Evolutionary conservation across 2,113 vertebrate genomes (phyloP).

Genomic region (Epinephelus lanceolatus): DNA sequence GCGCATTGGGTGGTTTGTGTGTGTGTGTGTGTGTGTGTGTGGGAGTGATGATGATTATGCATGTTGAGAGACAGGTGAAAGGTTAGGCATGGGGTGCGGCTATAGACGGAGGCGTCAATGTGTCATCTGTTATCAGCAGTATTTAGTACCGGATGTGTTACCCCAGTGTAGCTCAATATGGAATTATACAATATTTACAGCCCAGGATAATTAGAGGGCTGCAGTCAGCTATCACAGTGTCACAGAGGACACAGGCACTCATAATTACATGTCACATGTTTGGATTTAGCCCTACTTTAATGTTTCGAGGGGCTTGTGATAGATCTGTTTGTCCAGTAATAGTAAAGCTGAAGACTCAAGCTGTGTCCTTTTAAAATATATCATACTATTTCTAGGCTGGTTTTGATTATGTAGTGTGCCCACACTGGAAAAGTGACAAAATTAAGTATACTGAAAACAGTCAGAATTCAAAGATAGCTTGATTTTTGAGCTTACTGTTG

Average conservation of each 20-base stretch:
- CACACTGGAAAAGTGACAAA: background rate
- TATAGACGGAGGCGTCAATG: conserved; percentile 52
- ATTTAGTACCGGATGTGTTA: conserved; percentile 56
- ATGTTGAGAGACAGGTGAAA: conserved; percentile 69
- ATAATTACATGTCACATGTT: conserved; percentile 67
- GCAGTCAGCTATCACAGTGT: conserved; percentile 47
- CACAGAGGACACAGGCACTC: conserved; percentile 33
- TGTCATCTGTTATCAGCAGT: conserved; percentile 68
- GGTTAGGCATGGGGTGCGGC: conserved; percentile 50
- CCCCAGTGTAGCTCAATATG: conserved; percentile 53
- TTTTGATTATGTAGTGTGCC: background rate
- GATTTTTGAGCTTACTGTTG: conserved; percentile 11
- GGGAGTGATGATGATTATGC: conserved; percentile 40
- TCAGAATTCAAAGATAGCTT: background rate
- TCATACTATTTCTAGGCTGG: background rate
- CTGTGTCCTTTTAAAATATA: background rate
- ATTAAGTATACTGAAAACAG: background rate
- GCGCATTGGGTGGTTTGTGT: conserved; percentile 34
- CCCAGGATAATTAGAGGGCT: conserved; percentile 70
- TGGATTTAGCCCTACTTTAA: conserved; percentile 40
- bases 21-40: conserved; percentile 9
- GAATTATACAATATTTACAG: conserved; percentile 76
- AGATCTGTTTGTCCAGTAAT: background rate
- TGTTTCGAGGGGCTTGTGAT: conserved; percentile 10
- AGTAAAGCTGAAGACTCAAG: conserved; percentile 1